phyloP scores from a whole-genome alignment of 2,888 invertebrate species.

The Chorisops tibialis region DNA sequence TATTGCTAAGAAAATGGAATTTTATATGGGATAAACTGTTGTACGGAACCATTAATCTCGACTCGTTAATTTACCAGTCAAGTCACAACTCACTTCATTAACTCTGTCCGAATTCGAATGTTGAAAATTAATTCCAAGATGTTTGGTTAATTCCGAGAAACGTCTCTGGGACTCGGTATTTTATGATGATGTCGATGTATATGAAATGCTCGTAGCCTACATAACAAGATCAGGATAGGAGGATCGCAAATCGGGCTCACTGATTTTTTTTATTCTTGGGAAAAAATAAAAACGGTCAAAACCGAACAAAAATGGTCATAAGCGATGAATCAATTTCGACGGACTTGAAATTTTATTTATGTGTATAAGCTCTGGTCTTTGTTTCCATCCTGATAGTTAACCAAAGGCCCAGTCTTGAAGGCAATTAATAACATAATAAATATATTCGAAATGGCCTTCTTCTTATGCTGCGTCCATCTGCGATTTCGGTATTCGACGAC shows the following conservation, averaged over 20 bases:
- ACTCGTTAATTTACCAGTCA: slow-evolving; percentile 25
- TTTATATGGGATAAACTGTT: slow-evolving; percentile 12
- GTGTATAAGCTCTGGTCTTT: background rate
- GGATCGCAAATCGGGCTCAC: no score
- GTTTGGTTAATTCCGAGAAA: slow-evolving; percentile 14
- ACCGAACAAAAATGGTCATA: no score
- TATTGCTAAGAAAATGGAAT: slow-evolving; percentile 23
- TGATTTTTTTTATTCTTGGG: no score
- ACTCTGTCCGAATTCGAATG: slow-evolving; percentile 25
- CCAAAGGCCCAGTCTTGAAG: background rate
- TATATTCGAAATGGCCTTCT: slow-evolving; percentile 14
- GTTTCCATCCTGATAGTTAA: background rate
- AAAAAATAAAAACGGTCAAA: no score
- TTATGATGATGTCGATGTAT: no score
- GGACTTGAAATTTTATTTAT: background rate
- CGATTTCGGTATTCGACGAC: slow-evolving; percentile 10
- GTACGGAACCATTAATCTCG: slow-evolving; percentile 22
- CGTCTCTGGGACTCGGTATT: no score
- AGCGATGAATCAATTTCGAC: slow-evolving; percentile 21
- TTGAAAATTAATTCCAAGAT: slow-evolving; percentile 22
- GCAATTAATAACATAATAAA: slow-evolving; percentile 26
- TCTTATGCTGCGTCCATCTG: slow-evolving; percentile 8
- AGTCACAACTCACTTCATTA: slow-evolving; percentile 26
- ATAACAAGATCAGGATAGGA: no score
- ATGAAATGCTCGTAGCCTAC: no score